Percentiles rank a stretch among this genome's conserved stretches.
Evolutionary conservation across 2,113 vertebrate genomes (phyloP).

Genomic region (Gadus chalcogrammus): DNA sequence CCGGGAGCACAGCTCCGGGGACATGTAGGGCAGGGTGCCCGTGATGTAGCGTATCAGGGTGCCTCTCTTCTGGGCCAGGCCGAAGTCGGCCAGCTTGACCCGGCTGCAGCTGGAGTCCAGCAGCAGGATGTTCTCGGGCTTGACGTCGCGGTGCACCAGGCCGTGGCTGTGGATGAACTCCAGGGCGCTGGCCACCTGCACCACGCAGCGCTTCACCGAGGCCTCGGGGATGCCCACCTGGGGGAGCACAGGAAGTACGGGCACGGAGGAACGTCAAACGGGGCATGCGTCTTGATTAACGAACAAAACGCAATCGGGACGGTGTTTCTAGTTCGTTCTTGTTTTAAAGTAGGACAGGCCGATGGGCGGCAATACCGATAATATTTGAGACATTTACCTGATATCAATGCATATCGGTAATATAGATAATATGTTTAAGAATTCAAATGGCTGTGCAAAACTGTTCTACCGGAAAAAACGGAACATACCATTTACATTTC

Average conservation of each 20-base stretch:
- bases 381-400: too few species aligned
- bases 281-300: not conserved
- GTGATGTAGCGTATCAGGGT: slow-evolving; percentile 84
- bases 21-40: slow-evolving; percentile 86
- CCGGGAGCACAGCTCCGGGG: slow-evolving; percentile 81
- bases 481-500: too few species aligned
- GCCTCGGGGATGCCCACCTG: slow-evolving; percentile 85
- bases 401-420: too few species aligned
- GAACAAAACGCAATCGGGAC: not conserved
- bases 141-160: slow-evolving; percentile 89
- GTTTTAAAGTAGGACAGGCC: too few species aligned
- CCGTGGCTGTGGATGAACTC: slow-evolving; percentile 86
- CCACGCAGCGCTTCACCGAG: slow-evolving; percentile 79
- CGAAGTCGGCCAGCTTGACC: slow-evolving; percentile 90
- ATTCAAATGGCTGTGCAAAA: too few species aligned
- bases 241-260: not conserved
- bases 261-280: too few species aligned
- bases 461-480: too few species aligned
- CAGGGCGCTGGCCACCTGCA: slow-evolving; percentile 84
- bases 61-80: slow-evolving; percentile 85
- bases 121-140: slow-evolving; percentile 91
- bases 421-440: too few species aligned
- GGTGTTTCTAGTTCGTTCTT: too few species aligned
- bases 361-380: too few species aligned
- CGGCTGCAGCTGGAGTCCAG: slow-evolving; percentile 77